Base-by-base conservation (phyloP, 1,140 invertebrate genomes). In the Yoshiicerus persimilis region DNA sequence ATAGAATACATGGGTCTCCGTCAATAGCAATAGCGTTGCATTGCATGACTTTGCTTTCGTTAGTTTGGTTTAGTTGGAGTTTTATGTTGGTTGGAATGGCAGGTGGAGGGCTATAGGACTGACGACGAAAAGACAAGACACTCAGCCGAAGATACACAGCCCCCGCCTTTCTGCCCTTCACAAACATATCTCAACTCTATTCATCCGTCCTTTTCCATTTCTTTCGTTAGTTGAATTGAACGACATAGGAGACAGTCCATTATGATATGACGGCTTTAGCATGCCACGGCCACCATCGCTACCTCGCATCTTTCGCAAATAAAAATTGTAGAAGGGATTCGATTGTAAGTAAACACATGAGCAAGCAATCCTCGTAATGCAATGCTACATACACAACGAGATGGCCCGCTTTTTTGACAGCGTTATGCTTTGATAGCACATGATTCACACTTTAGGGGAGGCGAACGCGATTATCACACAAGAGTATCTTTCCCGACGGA, bases 141-240 rank as follows among this genome's bases (percentile, higher is more conserved):
- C 9, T 25, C 30, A 77, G 27, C 36, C 11, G 30, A 36, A 80
- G 75, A 80, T 80, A 80, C 20, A 80, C 30, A 36, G 32, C 75
- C 75, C 75, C 34, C 75, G 75, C 75, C 75, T 80, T 80, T 80
- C 75, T 36, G 30, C 75, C 75, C n/a, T 80, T 80, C 75, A 80
- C 75, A 80, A 80, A 36, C 75, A 80, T 80, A 80, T 80, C 75
- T 80, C 75, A 80, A 80, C 75, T 80, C 75, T 80, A 80, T 80
- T 80, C 75, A 80, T 80, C 75, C 75, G 75, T 80, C 75, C 75
- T 38, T 80, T 80, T 80, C 34, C 75, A 80, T 80, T 80, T 80
- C 75, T 80, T 80, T 80, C 75, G 75, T 80, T 80, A 80, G 75
- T n/a, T 20, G 75, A 80, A 23, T 80, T 38, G 75, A 34, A 38